Conservation (phyloP, 2,888 invertebrate species). For the Siphlonurus alternatus region DNA sequence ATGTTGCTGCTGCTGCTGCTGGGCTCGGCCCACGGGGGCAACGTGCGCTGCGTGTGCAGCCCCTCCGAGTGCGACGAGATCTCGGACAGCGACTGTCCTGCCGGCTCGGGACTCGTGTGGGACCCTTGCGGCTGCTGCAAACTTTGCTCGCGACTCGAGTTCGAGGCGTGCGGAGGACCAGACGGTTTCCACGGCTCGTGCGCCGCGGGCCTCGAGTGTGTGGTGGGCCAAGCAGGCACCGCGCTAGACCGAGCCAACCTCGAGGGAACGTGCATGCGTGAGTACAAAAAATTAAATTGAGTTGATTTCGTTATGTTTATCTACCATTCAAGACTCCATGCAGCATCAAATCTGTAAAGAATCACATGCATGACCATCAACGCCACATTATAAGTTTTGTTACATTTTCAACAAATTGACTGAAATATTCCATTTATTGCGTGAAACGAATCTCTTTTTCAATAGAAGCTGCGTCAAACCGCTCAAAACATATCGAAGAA, state of each 20-base stretch:
- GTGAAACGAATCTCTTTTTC: too few relatives aligned
- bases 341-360: too few relatives aligned
- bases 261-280: background rate
- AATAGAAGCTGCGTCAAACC: too few relatives aligned
- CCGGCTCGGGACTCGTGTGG: constrained; percentile 68
- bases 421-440: too few relatives aligned
- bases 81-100: constrained; percentile 68
- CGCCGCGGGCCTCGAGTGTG: constrained; percentile 51
- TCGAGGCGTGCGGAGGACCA: constrained; percentile 71
- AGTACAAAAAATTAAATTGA: background rate
- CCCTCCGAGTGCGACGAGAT: constrained; percentile 68
- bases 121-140: constrained; percentile 87
- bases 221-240: constrained; percentile 15
- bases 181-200: constrained; percentile 76
- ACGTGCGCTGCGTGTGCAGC: constrained; percentile 65
- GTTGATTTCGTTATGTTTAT: too few relatives aligned
- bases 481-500: too few relatives aligned
- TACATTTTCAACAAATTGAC: too few relatives aligned
- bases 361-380: too few relatives aligned
- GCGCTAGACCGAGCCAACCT: background rate
- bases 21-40: background rate
- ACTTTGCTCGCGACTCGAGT: constrained; percentile 74
- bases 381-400: too few relatives aligned
- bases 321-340: too few relatives aligned
- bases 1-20: too few relatives aligned